Conservation (phyloP, 2,888 invertebrate species). For the Ectemnius cavifrons region DNA sequence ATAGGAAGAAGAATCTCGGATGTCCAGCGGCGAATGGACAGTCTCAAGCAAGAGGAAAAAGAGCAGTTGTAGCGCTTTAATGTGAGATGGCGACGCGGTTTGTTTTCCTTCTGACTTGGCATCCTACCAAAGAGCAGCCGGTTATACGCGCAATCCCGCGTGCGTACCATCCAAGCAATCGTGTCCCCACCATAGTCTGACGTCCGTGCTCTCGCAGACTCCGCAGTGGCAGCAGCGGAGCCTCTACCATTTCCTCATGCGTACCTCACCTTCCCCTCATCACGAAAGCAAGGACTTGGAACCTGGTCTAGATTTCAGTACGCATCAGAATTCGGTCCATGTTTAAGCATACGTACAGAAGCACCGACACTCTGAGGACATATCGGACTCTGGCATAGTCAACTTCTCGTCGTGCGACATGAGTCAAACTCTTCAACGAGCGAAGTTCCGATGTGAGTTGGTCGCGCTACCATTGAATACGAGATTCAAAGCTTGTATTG, state of each 20-base stretch:
- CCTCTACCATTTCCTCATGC: conserved; percentile 20
- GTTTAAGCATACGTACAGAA: conserved; percentile 60
- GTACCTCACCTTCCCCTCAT: conserved; percentile 31
- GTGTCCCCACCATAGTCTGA: conserved; percentile 39
- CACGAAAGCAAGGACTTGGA: conserved; percentile 59
- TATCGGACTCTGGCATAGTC: neutral
- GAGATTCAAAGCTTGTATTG: conserved; percentile 7
- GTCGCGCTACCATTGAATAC: neutral
- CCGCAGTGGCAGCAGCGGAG: conserved; percentile 43
- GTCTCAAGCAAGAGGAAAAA: conserved; percentile 32
- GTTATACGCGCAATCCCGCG: conserved; percentile 23
- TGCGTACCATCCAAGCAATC: conserved; percentile 28
- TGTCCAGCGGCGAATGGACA: too few species aligned
- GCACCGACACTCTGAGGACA: conserved; percentile 7
- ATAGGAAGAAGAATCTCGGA: too few species aligned
- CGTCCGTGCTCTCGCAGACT: conserved; percentile 48
- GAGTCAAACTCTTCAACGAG: conserved; percentile 66
- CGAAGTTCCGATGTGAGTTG: conserved; percentile 72
- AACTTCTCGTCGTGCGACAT: conserved; percentile 35
- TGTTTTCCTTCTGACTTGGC: conserved; percentile 52
- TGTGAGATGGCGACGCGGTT: conserved; percentile 63
- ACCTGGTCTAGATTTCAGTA: conserved; percentile 72
- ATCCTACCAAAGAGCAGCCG: conserved; percentile 25
- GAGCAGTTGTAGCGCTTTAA: conserved; percentile 47
- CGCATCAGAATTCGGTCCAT: conserved; percentile 68